Conservation (phyloP, 1,140 invertebrate species). For the Drosophila sp. region DNA sequence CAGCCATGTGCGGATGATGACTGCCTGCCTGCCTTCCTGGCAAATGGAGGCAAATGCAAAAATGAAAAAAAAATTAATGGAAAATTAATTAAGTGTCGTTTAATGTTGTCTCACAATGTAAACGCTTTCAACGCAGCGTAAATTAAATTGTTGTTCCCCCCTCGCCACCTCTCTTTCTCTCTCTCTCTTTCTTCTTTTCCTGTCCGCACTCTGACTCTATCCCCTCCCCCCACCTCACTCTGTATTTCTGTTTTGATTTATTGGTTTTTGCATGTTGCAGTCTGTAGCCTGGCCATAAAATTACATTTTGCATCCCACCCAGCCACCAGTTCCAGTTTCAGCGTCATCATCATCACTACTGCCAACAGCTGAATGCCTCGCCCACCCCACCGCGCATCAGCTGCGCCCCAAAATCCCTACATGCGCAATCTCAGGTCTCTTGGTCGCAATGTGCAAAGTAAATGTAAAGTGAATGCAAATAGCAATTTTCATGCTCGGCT, state of each 20-base stretch:
- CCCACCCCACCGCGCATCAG: conserved; percentile 40
- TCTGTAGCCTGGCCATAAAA: conserved; percentile 61
- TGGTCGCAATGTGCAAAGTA: conserved; percentile 22
- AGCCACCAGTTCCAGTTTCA: not conserved
- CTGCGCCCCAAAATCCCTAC: conserved; percentile 1
- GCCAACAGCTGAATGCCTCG: conserved; percentile 51
- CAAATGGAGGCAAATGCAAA: conserved; percentile 7
- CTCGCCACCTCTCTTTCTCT: conserved; percentile 12
- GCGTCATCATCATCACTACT: not conserved
- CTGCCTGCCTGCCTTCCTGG: not conserved
- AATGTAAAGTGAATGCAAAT: conserved; percentile 73
- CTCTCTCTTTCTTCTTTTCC: not conserved
- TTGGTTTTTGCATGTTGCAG: conserved; percentile 62
- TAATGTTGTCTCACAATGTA: conserved; percentile 78
- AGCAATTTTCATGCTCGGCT: conserved; percentile 60
- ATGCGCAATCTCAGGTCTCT: conserved; percentile 25
- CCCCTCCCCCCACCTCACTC: not conserved
- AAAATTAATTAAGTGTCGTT: conserved; percentile 79
- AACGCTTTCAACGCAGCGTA: conserved; percentile 76
- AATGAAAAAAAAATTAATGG: conserved; percentile 67
- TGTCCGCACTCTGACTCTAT: not conserved
- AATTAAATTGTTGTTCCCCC: conserved; percentile 71
- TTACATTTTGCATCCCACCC: conserved; percentile 49
- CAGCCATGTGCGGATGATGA: not conserved
- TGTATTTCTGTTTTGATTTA: conserved; percentile 61